Base-by-base conservation (phyloP, 2,113 vertebrate genomes). In the Nyctereutes procyonoides region DNA sequence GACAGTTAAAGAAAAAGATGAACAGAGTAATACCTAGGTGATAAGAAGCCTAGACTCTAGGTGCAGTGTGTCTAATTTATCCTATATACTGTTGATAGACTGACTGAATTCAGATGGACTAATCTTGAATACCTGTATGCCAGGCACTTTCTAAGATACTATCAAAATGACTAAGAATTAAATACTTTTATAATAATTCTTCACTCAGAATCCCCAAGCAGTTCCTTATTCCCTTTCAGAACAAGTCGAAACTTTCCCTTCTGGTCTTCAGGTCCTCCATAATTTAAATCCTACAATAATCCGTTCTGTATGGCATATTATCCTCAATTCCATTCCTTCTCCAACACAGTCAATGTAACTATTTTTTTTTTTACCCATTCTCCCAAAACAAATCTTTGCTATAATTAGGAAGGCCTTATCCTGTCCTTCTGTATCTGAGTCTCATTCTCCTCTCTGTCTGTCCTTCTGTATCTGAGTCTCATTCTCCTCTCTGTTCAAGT, bases 241-340 rank as follows among this genome's bases (percentile, higher is more conserved):
- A 92, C 48, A 97, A 93, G 30, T 81, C 30, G 16, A 85, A 96
- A 79, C 32, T 96, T 82, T 94, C 92, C 51, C 58, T 90, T 84
- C 43, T 58, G 53, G 62, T 20, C 30, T 95, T 87, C 35, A 80
- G 56, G 90, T 73, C 14, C 55, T 93, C 51, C 35, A 11, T 53
- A 80, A 79, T 84, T 90, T 63, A 90, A 90, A 90, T 94, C 43
- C 24, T 53, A 80, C 22, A 32, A 77, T 71, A 93, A 65, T 90
- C 15, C 67, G 94, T 60, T 89, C 67, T 69, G 89, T 96, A 81
- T 26, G 62, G 62, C 32, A 58, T 67, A 43, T 86, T 55, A 83
- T 22, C 60, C 15, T 90, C 51, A 96, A 82, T 15, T 89, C 38
- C 22, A 90, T 56, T 12, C 12, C 63, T 84, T 94, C n/a, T 90